Percentiles rank a stretch among this genome's conserved stretches.
Conservation (phyloP, 2,113 vertebrate genomes). For the Copsychus sechellarum region DNA sequence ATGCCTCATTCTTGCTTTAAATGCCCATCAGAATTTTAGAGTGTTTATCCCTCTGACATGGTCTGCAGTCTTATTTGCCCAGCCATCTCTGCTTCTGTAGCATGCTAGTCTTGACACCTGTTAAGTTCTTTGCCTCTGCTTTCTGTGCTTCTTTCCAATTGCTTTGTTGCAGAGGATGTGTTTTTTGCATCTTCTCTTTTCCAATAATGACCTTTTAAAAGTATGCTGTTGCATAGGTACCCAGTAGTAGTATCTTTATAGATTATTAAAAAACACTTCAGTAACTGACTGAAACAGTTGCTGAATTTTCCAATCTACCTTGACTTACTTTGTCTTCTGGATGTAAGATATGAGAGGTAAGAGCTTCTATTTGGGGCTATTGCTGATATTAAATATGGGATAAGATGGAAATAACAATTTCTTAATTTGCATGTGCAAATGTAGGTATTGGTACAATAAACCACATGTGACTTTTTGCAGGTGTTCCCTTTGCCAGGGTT, state of each 20-base stretch:
- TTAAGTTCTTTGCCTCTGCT: not conserved
- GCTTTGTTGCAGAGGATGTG: not conserved
- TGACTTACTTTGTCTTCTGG: not conserved
- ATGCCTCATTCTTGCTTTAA: not conserved
- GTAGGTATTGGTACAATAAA: not conserved
- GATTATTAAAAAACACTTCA: not conserved
- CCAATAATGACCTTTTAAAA: not conserved
- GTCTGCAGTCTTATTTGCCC: not conserved
- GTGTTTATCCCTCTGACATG: not conserved
- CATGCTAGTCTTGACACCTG: not conserved
- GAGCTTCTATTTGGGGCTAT: not conserved
- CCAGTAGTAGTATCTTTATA: not conserved
- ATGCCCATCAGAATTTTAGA: not conserved
- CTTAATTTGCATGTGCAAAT: constrained; percentile 7
- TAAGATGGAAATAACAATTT: not conserved
- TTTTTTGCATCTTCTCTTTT: not conserved
- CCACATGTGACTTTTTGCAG: constrained; percentile 32
- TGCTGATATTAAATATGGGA: not conserved
- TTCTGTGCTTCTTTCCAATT: not conserved
- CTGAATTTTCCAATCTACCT: not conserved
- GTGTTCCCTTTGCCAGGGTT: constrained; percentile 30
- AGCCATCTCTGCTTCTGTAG: not conserved
- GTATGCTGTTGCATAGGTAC: not conserved
- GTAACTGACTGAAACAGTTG: not conserved
- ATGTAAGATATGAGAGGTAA: not conserved